A percentile compares a stretch with the other conserved stretches of the same genome.
phyloP scores from a whole-genome alignment of 1,140 invertebrate species.

The Achatina immaculata region DNA sequence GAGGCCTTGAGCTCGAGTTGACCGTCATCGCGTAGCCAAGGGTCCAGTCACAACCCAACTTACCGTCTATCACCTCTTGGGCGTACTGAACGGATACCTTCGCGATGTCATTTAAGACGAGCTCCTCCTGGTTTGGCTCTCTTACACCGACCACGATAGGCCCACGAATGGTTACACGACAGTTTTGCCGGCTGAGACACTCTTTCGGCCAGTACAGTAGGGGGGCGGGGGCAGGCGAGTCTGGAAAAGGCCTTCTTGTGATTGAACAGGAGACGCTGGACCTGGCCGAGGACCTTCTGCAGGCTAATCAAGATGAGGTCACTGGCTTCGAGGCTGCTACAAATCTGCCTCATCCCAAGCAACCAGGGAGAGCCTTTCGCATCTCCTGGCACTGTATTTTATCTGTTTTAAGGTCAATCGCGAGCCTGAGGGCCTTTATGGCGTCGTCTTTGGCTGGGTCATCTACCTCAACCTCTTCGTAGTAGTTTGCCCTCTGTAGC shows the following conservation, averaged over 20 bases:
- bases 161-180: too few relatives aligned
- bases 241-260: neutral
- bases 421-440: neutral
- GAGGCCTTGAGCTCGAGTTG: neutral
- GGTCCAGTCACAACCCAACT: neutral
- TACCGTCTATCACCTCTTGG: too few relatives aligned
- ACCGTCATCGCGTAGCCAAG: neutral
- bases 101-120: neutral
- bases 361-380: neutral
- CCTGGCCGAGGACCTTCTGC: neutral
- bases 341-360: neutral
- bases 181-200: too few relatives aligned
- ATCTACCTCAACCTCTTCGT: neutral
- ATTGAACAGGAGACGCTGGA: neutral
- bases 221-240: too few relatives aligned
- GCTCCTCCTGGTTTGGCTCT: neutral
- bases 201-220: neutral
- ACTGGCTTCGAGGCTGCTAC: neutral
- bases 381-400: neutral
- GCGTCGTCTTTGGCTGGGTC: neutral
- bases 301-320: neutral
- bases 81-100: neutral
- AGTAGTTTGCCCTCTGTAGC: neutral
- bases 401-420: neutral
- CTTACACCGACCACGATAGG: too few relatives aligned